Base-by-base conservation (phyloP, 2,797 vertebrate species). In the Fistularia commersonii region DNA sequence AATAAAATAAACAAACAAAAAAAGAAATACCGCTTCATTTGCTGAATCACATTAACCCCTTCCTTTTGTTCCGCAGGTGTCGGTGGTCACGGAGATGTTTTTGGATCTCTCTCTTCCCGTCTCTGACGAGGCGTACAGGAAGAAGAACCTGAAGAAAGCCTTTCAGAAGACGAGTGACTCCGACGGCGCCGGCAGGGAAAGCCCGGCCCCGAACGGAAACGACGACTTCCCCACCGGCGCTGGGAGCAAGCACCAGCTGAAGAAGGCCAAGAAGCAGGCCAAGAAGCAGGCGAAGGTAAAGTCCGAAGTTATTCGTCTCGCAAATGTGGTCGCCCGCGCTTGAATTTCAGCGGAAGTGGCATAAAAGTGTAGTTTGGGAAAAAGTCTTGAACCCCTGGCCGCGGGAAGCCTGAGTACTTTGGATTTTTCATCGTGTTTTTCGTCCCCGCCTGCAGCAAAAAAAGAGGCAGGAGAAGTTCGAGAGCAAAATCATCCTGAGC, bases 21-120 rank as follows among this genome's bases (percentile, higher is more conserved):
- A 32, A 6, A 11, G 3, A 0, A 36, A 10, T 2, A 37, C 6
- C 50, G 42, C 1, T 7, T n/a, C 8, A 34, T 7, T 45, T 10
- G 7, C 6, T 6, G 10, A 41, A 10, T 43, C n/a, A 32, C 11
- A 38, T 47, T 11, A 1, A 3, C 1, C 6, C 3, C 8, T 51
- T 0, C 11, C 23, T 23, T 23, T 23, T 23, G 23, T 23, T 23
- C 23, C 23, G 4, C 85, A 98, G 96, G 93, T 98, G 46, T 96
- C 97, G 35, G 87, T 95, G 59, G 95, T 99, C 45, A 94, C 90
- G 3, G 97, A 99, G 79, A 89, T 93, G 80, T 99, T 99, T 86
- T 90, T 99, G 80, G 97, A 99, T 87, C 92, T 99, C 64, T 99
- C 97, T 0, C 94, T 99, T 45, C 94, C 97, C 0, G 88, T 99